Evolutionary conservation across 1,140 invertebrate genomes (phyloP).

Genomic region (Trichonephila clavipes): DNA sequence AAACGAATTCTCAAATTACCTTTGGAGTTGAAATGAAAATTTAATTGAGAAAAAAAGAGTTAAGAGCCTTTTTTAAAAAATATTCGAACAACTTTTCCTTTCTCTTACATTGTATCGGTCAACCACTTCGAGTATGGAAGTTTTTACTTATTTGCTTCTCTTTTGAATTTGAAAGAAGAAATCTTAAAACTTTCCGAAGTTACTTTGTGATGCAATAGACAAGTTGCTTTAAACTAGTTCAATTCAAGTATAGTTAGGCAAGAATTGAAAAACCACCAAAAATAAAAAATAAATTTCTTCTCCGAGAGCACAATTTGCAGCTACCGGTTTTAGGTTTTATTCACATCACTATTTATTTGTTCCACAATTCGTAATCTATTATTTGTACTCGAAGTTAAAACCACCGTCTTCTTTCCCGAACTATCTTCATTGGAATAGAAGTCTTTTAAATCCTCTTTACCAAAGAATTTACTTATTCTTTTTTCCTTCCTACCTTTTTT

Average conservation of each 20-base stretch:
- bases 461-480: neutral
- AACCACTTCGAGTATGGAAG: neutral
- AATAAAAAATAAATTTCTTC: neutral
- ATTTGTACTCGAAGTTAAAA: neutral
- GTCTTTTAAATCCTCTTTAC: constrained; percentile 48
- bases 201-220: neutral
- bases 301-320: constrained; percentile 1
- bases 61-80: no score
- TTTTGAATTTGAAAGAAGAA: neutral
- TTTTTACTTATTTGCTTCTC: neutral
- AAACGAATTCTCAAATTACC: no score
- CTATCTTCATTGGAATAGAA: neutral
- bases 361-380: constrained; percentile 6
- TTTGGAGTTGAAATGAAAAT: no score
- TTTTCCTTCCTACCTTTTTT: neutral
- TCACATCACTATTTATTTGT: neutral
- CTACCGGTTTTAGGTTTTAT: constrained; percentile 30
- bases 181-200: neutral
- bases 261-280: neutral
- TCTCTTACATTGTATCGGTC: neutral
- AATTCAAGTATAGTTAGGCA: neutral
- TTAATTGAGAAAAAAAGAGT: no score
- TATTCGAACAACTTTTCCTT: no score
- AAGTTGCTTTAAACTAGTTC: constrained; percentile 12
- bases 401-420: neutral